These are phyloP conservation scores for Calephelis virginiensis DNA, from an alignment of 1,140 invertebrate species.

Conservation along the genomic window DNA sequence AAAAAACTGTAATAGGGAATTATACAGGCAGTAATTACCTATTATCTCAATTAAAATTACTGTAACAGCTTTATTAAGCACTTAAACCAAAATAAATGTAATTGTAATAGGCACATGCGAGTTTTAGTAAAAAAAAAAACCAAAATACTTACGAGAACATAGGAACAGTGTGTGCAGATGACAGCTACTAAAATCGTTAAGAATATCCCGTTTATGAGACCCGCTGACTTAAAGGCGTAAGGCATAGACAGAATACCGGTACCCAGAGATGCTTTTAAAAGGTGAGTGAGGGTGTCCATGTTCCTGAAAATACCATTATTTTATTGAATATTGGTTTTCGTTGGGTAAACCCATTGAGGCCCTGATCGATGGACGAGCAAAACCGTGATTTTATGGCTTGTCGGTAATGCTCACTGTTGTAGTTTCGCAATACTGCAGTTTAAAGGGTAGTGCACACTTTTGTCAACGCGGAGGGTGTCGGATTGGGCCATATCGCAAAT, in stretches of 20 bases:
- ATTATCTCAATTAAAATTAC: too few relatives aligned
- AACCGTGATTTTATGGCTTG: too few relatives aligned
- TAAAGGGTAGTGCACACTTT: too few relatives aligned
- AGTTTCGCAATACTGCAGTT: too few relatives aligned
- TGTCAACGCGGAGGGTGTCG: too few relatives aligned
- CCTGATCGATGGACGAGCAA: too few relatives aligned
- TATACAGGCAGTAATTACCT: too few relatives aligned
- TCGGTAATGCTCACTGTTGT: too few relatives aligned
- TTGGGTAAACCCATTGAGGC: too few relatives aligned
- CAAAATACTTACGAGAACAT: constrained; percentile 85
- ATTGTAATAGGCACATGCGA: background rate
- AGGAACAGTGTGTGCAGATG: constrained; percentile 92
- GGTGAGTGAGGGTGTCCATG: constrained; percentile 90
- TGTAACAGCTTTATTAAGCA: too few relatives aligned
- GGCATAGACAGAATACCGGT: constrained; percentile 96
- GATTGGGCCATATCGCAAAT: too few relatives aligned
- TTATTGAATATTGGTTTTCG: background rate
- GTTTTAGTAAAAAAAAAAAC: constrained; percentile 11
- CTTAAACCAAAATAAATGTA: background rate
- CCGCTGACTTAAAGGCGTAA: constrained; percentile 88
- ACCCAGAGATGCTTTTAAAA: constrained; percentile 92
- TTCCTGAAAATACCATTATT: constrained; percentile 79
- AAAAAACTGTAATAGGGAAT: too few relatives aligned
- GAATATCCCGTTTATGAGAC: constrained; percentile 87
- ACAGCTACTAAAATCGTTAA: constrained; percentile 89